Base-by-base conservation (phyloP, 37 sponge, comb jelly and placozoan genomes). In the Tethya wilhelma region DNA sequence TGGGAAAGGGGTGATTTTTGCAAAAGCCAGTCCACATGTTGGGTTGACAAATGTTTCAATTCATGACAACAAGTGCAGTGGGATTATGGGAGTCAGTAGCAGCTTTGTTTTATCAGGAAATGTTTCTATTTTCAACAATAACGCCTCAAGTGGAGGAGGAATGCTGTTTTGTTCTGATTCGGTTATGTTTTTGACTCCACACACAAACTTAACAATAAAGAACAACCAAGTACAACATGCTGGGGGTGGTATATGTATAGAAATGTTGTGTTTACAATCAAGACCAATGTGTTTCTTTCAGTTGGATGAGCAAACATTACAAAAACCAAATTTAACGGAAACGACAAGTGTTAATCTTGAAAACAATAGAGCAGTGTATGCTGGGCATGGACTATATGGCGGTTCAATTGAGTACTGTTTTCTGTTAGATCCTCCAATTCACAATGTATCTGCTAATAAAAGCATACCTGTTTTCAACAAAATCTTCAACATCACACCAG, bases 211-310 rank as follows among this genome's bases (percentile, higher is more conserved):
- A 2, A 31, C 23, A 20, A 63, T 81, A 32, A n/a, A 44, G n/a
- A 58, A 71, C 36, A 81, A 81, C 59, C 12, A 22, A 8, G 82
- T 38, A 32, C 11, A 3, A 12, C 20, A n/a, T 17, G 22, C 57
- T 30, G 82, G 82, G 42, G 82, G 82, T 44, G 82, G 72, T 0
- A 81, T 81, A 40, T 81, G 41, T 59, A 64, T 62, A 2, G 71
- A 81, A 2, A 31, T 26, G 1, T 30, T 41, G 25, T 80, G 81
- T 55, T 37, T 69, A 5, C 42, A 56, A 59, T 25, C 49, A 7
- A 68, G 26, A 4, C 81, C 81, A 23, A 38, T 69, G 44, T 80
- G 81, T 57, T 80, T 80, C 60, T 80, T 49, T 25, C 81, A 80
- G 60, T 40, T 59, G 23, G 59, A 39, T 41, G 12, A 43, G 25